phyloP scores from a whole-genome alignment of 2,888 invertebrate genomes.

The Eilema sororculum region DNA sequence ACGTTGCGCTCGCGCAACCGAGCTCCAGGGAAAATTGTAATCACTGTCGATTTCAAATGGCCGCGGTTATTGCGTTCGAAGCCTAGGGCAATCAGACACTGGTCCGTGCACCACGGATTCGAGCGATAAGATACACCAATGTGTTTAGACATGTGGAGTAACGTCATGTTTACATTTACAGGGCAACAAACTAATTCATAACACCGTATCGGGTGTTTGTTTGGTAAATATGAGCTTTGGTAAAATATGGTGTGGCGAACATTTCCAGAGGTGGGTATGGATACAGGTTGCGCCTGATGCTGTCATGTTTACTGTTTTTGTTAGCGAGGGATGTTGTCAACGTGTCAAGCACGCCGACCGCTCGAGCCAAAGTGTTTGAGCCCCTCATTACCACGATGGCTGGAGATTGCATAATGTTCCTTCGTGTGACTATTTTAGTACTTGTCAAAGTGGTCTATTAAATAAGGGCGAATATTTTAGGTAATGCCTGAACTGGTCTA shows the following conservation, averaged over 20 bases:
- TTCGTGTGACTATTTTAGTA: conserved; percentile 42
- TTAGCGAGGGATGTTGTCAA: conserved; percentile 76
- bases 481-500: conserved; percentile 16
- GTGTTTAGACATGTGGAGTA: conserved; percentile 56
- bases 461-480: conserved; percentile 38
- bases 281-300: conserved; percentile 60
- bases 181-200: conserved; percentile 66
- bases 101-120: conserved; percentile 29
- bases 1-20: conserved; percentile 83
- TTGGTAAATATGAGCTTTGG: conserved; percentile 69
- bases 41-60: conserved; percentile 86
- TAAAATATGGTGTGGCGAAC: conserved; percentile 63
- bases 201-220: conserved; percentile 61
- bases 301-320: conserved; percentile 64
- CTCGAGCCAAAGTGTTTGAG: conserved; percentile 66
- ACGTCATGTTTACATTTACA: conserved; percentile 63
- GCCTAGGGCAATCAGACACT: conserved; percentile 65
- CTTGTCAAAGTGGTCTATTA: conserved; percentile 21
- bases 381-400: conserved; percentile 59
- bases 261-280: conserved; percentile 56
- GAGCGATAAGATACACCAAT: conserved; percentile 55
- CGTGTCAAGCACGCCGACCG: conserved; percentile 67
- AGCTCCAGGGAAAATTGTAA: conserved; percentile 85
- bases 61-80: conserved; percentile 74
- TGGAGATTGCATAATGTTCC: conserved; percentile 55